Conservation (phyloP, 2,888 invertebrate species). For the Venustoraphidia nigricollis region DNA sequence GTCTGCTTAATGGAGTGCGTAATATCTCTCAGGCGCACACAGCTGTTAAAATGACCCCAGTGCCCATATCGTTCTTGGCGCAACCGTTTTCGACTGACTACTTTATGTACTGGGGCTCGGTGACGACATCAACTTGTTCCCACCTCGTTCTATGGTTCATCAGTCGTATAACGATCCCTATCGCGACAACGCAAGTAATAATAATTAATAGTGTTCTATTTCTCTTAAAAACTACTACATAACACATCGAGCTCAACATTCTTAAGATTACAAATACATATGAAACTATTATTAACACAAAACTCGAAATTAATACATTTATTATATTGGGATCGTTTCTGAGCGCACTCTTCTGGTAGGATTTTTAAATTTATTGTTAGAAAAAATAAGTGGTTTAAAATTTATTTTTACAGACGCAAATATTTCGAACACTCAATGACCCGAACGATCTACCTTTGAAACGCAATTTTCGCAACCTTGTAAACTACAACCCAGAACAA, state of each 20-base stretch:
- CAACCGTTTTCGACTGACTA: conserved; percentile 44
- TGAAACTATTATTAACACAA: not conserved
- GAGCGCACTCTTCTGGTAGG: not conserved
- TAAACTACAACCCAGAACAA: conserved; percentile 27
- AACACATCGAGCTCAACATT: not conserved
- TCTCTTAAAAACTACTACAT: not conserved
- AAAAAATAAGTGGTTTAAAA: no score
- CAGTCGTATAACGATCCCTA: conserved; percentile 37
- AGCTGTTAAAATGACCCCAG: conserved; percentile 31
- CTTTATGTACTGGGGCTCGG: conserved; percentile 45
- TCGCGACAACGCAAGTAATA: conserved; percentile 40
- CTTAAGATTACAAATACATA: not conserved
- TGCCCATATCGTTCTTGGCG: conserved; percentile 33
- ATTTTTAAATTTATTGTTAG: not conserved
- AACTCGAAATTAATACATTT: not conserved
- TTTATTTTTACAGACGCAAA: conserved; percentile 30
- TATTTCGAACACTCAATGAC: conserved; percentile 37
- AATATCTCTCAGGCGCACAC: conserved; percentile 34
- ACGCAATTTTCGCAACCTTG: conserved; percentile 36
- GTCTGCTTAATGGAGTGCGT: conserved; percentile 32
- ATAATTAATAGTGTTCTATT: not conserved
- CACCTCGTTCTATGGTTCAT: conserved; percentile 43
- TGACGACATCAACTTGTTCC: conserved; percentile 29
- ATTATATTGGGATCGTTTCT: not conserved
- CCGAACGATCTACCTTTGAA: conserved; percentile 27